phyloP scores from a whole-genome alignment of 2,888 invertebrate species.

The Galeruca laticollis region DNA sequence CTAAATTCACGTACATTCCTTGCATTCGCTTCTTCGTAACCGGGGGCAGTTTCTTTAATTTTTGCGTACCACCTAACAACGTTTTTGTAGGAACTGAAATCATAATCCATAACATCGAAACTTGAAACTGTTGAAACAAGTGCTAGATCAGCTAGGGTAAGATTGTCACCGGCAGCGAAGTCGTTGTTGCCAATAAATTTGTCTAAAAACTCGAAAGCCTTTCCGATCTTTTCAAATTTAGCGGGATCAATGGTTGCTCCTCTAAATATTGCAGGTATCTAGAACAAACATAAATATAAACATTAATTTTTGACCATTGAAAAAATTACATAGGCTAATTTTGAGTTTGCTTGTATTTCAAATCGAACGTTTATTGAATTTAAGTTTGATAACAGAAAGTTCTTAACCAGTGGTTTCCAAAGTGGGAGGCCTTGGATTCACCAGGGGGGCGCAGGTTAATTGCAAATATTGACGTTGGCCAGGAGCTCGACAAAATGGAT shows the following conservation, averaged over 20 bases:
- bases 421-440: no score
- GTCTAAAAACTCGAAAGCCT: constrained; percentile 77
- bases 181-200: constrained; percentile 78
- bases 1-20: constrained; percentile 58
- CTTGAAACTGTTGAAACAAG: constrained; percentile 78
- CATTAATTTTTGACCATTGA: no score
- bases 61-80: constrained; percentile 74
- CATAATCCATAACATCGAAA: constrained; percentile 73
- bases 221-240: constrained; percentile 77
- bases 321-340: no score
- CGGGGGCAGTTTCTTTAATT: constrained; percentile 73
- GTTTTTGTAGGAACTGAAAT: constrained; percentile 78
- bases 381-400: no score
- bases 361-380: no score
- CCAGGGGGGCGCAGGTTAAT: no score
- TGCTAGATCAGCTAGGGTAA: constrained; percentile 84
- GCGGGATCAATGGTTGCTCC: constrained; percentile 71
- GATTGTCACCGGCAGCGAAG: constrained; percentile 78
- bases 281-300: constrained; percentile 40
- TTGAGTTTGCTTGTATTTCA: no score
- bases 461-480: no score
- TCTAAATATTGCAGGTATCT: constrained; percentile 67
- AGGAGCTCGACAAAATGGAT: no score
- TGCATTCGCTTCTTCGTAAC: constrained; percentile 67
- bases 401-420: no score